Evolutionary conservation across 2,888 invertebrate species (phyloP).

Genomic region (Cotesia congregata): DNA sequence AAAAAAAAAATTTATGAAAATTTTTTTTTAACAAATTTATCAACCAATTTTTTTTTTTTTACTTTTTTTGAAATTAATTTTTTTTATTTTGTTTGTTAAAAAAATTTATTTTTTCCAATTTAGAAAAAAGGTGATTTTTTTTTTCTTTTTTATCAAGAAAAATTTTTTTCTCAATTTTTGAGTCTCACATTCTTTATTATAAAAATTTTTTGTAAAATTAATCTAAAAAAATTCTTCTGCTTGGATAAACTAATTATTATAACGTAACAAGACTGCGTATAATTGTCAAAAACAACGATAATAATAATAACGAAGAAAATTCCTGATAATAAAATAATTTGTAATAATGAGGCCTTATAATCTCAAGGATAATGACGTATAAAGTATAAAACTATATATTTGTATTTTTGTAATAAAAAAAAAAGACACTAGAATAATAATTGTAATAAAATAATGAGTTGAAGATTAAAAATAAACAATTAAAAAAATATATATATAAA

Average conservation of each 20-base stretch:
- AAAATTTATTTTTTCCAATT: no score
- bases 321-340: background rate
- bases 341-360: conserved; percentile 37
- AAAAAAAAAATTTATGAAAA: background rate
- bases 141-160: no score
- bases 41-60: no score
- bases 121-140: no score
- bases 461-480: conserved; percentile 6
- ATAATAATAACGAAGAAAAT: background rate
- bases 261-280: background rate
- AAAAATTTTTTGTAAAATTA: background rate
- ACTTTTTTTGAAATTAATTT: no score
- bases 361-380: background rate
- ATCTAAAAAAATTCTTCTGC: background rate
- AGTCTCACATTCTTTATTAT: no score
- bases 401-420: conserved; percentile 3
- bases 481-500: conserved; percentile 29
- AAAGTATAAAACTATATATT: background rate
- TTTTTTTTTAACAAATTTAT: background rate
- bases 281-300: background rate
- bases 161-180: no score
- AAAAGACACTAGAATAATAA: background rate
- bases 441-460: conserved; percentile 9
- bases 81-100: no score
- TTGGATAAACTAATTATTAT: background rate